A percentile compares a stretch with the other conserved stretches of the same genome.
These are phyloP conservation scores for Nautilus pompilius DNA, from an alignment of 1,140 invertebrate genomes.

Conservation along the genomic window DNA sequence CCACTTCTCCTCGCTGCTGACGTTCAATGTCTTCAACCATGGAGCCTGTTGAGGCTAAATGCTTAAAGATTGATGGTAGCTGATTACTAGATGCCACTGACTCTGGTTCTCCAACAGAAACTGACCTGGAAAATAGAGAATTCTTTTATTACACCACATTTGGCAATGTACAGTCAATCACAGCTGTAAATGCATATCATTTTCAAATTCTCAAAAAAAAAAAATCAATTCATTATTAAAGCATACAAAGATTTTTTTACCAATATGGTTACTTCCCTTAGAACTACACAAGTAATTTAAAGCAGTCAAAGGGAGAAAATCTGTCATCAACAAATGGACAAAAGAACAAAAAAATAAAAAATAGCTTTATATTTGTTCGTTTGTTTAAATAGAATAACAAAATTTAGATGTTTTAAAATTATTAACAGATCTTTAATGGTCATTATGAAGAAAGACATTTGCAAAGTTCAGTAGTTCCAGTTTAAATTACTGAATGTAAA, in stretches of 20 bases:
- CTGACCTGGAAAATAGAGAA: slow-evolving; percentile 16
- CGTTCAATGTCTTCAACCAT: slow-evolving; percentile 85
- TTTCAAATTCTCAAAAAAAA: not conserved
- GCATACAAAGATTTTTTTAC: not conserved
- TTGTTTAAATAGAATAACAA: too few species aligned
- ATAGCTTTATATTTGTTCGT: too few species aligned
- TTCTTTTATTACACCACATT: not conserved
- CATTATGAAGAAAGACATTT: too few species aligned
- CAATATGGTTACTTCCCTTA: not conserved
- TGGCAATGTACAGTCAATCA: not conserved
- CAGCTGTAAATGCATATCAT: not conserved
- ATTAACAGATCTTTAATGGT: too few species aligned
- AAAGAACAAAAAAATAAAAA: too few species aligned
- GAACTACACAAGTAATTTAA: not conserved
- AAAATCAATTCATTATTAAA: not conserved
- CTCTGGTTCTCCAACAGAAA: slow-evolving; percentile 23
- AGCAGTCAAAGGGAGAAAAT: slow-evolving; percentile 12
- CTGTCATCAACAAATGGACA: too few species aligned
- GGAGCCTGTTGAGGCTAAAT: slow-evolving; percentile 76
- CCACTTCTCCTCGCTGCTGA: slow-evolving; percentile 61
- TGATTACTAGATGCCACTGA: slow-evolving; percentile 63
- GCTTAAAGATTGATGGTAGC: slow-evolving; percentile 76
- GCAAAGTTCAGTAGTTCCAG: too few species aligned
- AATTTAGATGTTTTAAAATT: too few species aligned
- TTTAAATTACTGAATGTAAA: too few species aligned